phyloP scores from a whole-genome alignment of 2,888 invertebrate genomes.

The Dryobotodes eremita region DNA sequence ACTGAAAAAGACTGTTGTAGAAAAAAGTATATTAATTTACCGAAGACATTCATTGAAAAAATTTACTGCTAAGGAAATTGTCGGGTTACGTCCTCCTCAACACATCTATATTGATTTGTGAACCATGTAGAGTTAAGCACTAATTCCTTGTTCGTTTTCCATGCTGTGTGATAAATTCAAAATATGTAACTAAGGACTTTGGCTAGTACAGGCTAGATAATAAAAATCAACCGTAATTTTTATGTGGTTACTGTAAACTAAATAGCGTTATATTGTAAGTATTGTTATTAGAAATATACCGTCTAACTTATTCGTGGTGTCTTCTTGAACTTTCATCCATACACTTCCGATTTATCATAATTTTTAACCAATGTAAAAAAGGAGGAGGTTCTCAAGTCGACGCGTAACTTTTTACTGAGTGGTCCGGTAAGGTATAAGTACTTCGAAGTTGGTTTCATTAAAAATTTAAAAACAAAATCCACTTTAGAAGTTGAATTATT shows the following conservation, averaged over 20 bases:
- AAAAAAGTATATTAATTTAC: conserved; percentile 17
- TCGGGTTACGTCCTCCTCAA: not conserved
- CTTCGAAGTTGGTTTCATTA: too few species aligned
- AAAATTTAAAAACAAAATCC: too few species aligned
- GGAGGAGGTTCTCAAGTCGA: too few species aligned
- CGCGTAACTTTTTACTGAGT: too few species aligned
- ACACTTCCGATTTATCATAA: not conserved
- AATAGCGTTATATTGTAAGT: conserved; percentile 54
- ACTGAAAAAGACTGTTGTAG: conserved; percentile 33
- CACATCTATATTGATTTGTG: not conserved
- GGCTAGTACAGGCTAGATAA: conserved; percentile 14
- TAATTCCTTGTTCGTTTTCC: not conserved
- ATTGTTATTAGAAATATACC: conserved; percentile 61
- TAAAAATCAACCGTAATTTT: conserved; percentile 28
- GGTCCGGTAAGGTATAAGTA: too few species aligned
- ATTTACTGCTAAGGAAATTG: not conserved
- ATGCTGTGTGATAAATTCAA: conserved; percentile 7
- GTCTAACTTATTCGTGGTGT: conserved; percentile 28
- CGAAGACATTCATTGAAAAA: not conserved
- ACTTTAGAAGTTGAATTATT: not conserved
- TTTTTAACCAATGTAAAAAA: not conserved
- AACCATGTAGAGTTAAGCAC: not conserved
- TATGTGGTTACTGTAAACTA: conserved; percentile 29
- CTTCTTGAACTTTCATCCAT: not conserved
- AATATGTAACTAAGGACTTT: not conserved